Evolutionary conservation across 2,113 vertebrate genomes (phyloP).

Genomic region (Thamnophis sirtalis): DNA sequence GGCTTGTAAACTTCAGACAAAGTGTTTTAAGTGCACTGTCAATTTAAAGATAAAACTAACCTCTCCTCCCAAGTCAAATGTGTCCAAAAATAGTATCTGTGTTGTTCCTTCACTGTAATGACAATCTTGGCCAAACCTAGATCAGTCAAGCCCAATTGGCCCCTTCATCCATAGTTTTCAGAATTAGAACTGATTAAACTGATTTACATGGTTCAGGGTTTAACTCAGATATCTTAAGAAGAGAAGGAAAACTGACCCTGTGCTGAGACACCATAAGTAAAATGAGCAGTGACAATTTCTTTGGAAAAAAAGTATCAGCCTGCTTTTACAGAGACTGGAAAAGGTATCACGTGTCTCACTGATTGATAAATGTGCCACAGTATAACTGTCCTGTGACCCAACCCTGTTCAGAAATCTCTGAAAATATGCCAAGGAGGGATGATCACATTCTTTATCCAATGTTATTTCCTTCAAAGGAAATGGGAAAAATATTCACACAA

Average conservation of each 20-base stretch:
- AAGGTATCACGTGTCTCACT: constrained; percentile 1
- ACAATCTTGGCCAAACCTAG: constrained; percentile 27
- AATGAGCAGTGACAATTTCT: background rate
- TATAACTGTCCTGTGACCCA: background rate
- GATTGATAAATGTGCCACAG: constrained; percentile 1
- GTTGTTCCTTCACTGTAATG: background rate
- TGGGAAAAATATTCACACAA: background rate
- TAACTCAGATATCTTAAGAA: background rate
- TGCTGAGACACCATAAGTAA: background rate
- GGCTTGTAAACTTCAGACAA: constrained; percentile 34
- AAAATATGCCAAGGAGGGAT: background rate
- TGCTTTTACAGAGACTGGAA: background rate
- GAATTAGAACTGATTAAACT: constrained; percentile 7
- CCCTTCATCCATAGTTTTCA: constrained; percentile 16
- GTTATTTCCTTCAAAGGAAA: background rate
- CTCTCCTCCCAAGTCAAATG: constrained; percentile 5
- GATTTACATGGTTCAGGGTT: background rate
- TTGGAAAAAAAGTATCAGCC: background rate
- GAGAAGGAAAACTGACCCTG: background rate
- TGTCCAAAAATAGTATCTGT: constrained; percentile 43
- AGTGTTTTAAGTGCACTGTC: constrained; percentile 38
- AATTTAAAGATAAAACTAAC: constrained; percentile 2
- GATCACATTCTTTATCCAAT: background rate
- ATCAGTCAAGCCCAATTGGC: constrained; percentile 1
- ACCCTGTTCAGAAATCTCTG: background rate